These are phyloP conservation scores for Drosophila asahinai DNA, from an alignment of 1,140 invertebrate species.

Conservation along the genomic window DNA sequence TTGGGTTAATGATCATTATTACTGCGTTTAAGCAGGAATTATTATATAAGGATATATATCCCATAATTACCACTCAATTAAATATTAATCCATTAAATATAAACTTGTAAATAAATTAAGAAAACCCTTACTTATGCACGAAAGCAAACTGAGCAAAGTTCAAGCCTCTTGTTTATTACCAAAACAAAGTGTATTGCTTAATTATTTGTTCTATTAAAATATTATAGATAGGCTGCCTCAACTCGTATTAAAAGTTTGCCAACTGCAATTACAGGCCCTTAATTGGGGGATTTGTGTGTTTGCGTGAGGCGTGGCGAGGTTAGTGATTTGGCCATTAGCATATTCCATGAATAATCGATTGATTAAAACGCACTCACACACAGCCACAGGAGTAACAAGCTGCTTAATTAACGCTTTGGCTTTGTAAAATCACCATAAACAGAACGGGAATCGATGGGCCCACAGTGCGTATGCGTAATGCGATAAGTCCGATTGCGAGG, in stretches of 20 bases:
- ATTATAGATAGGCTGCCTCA: constrained; percentile 4
- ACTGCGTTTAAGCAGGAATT: not conserved
- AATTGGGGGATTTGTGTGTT: constrained; percentile 25
- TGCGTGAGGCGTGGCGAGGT: not conserved
- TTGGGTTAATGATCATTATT: not conserved
- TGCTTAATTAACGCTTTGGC: constrained; percentile 41
- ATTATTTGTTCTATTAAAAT: constrained; percentile 5
- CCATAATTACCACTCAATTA: too few species aligned
- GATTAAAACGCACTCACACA: constrained; percentile 7
- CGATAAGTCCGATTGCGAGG: constrained; percentile 37
- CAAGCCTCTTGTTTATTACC: not conserved
- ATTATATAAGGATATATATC: too few species aligned
- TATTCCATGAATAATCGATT: constrained; percentile 40
- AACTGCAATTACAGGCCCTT: constrained; percentile 32
- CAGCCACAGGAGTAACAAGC: not conserved
- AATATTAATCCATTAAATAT: too few species aligned
- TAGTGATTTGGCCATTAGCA: constrained; percentile 43
- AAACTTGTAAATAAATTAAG: too few species aligned
- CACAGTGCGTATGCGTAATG: constrained; percentile 61
- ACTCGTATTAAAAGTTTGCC: constrained; percentile 27
- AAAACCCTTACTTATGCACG: too few species aligned
- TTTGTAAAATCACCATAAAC: constrained; percentile 33
- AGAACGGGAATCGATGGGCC: constrained; percentile 1
- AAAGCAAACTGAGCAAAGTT: not conserved
- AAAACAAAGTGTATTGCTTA: not conserved